Evolutionary conservation across 2,888 invertebrate species (phyloP), one percentile per base, ranked within the genome.

Genomic region (Cenopis cana): DNA sequence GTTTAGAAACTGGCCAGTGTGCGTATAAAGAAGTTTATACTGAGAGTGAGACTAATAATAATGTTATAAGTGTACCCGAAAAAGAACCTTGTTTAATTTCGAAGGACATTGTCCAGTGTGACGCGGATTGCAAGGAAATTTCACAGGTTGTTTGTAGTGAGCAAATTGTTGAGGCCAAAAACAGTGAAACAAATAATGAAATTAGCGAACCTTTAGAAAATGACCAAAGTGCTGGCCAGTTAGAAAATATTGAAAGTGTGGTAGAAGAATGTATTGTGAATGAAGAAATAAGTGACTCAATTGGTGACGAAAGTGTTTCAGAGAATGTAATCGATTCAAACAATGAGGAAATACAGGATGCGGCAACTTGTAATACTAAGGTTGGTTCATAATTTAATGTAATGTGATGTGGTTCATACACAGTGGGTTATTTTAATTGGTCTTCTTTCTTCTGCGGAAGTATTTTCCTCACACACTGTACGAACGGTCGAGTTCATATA

Each of bases 41-140:
- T 59, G 75, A 74, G 46, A 65, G 65, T 49, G 57, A 60, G n/a
- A 71, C 64, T 57, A 73, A 59, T 68, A 68, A 66, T 72, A 61
- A 74, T 64, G 66, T 56, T 68, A 55, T 70, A 75, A 84, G 81
- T 74, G 88, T 86, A 57, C 87, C 87, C 36, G 85, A 86, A 82
- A 82, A 81, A 56, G 75, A 79, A 70, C 64, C 73, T 68, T 64
- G 70, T 50, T 65, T 80, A 46, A 73, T 73, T 46, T 74, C 74
- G n/a, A 74, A 73, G 77, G 78, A 64, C 10, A 76, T 14, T 36
- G 57, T n/a, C 14, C 68, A 67, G 29, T 59, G 55, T 11, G 70
- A 73, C 57, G 54, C 68, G 73, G 67, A 73, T 75, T 66, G 64
- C 57, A 64, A 49, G 33, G 67, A 56, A 50, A 60, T 67, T 72